Evolutionary conservation across 2,888 invertebrate species (phyloP).

Genomic region (Busseola fusca): DNA sequence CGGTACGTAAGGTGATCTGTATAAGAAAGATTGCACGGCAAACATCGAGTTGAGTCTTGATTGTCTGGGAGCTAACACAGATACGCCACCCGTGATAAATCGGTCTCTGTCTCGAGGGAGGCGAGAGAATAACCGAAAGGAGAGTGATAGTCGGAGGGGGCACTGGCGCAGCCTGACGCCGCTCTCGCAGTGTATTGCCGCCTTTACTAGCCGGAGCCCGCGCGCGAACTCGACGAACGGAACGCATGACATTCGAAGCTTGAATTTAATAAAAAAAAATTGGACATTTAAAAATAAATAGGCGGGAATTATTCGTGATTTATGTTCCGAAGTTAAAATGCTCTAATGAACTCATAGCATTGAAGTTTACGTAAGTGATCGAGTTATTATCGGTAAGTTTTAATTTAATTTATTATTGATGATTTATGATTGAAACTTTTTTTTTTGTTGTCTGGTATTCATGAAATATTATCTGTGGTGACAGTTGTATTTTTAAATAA

Average conservation of each 20-base stretch:
- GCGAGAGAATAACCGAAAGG: constrained; percentile 84
- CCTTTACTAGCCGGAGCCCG: constrained; percentile 79
- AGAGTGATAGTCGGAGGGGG: constrained; percentile 84
- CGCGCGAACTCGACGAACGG: constrained; percentile 68
- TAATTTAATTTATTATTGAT: background rate
- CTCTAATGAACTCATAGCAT: constrained; percentile 63
- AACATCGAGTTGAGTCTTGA: constrained; percentile 68
- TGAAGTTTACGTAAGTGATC: constrained; percentile 61
- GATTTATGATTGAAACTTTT: constrained; percentile 4
- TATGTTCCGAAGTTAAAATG: constrained; percentile 66
- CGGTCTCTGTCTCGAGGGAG: constrained; percentile 81
- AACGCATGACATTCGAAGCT: constrained; percentile 62
- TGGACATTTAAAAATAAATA: constrained; percentile 45
- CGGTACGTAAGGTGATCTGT: constrained; percentile 61
- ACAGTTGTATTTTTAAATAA: background rate
- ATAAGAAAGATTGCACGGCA: constrained; percentile 69
- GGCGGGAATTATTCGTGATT: constrained; percentile 64
- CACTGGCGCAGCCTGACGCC: constrained; percentile 72
- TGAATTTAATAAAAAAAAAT: constrained; percentile 53
- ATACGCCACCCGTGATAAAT: constrained; percentile 81
- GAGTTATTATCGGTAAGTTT: constrained; percentile 71
- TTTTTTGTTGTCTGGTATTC: background rate
- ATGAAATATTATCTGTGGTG: background rate
- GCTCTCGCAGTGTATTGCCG: constrained; percentile 81
- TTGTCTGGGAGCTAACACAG: constrained; percentile 73